Evolutionary conservation across 2,113 vertebrate species (phyloP), one percentile per base, ranked within the genome.

Genomic region (Microtus richardsoni): DNA sequence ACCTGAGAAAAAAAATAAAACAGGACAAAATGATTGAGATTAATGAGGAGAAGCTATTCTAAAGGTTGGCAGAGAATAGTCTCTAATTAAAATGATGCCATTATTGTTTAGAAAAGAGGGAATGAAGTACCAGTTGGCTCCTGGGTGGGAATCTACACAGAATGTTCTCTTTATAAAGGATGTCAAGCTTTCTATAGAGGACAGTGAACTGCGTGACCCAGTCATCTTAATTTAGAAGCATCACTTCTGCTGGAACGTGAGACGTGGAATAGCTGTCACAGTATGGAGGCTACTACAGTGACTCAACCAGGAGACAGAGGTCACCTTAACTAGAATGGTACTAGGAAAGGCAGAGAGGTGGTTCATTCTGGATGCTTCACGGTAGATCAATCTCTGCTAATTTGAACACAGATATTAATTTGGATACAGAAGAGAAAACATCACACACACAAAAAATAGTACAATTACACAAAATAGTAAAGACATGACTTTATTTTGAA

Each of bases 1-100:
- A 54, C 41, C 30, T 89, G 68, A 74, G 87, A 91, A 36, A 78
- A 78, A 95, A 94, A 91, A 85, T 87, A 70, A 93, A 92, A 30
- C 71, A 80, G 5, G 58, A 26, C 52, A 91, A 96, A 80, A 82
- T 28, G 19, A 73, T 26, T 91, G 36, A 77, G 14, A 16, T 41
- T 64, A 78, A 75, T 94, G 7, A 87, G 41, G 88, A 89, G 39
- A 47, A 33, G 33, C 44, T 49, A 70, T 33, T 68, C 44, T 41
- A 62, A 9, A 62, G 30, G 62, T 21, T 70, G 44, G 30, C 80
- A 28, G 68, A 80, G 4, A 82, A 80, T 19, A 80, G 36, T 68
- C 41, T 91, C 70, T 91, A 30, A 91, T 66, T 39, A 83, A 94
- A 82, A 54, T 19, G 7, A 74, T 16, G 49, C 28, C 47, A 83